Base-by-base conservation (phyloP, 2,113 vertebrate genomes). In the Chaetorhynchus papuensis region DNA sequence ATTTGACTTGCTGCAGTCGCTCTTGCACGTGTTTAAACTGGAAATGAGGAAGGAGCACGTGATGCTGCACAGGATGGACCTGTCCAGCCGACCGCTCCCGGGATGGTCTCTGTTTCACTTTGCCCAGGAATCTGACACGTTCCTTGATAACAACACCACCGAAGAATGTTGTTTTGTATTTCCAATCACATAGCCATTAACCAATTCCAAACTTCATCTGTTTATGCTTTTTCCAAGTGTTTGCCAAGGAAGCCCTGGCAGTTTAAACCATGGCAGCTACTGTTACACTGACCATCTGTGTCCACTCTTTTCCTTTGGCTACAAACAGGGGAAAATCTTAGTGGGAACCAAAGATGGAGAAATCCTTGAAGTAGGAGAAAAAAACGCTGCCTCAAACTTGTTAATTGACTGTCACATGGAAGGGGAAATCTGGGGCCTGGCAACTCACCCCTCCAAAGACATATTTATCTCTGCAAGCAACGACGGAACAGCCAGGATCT, bases 321-420 rank as follows among this genome's bases (percentile, higher is more conserved):
- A 44, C 72, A 83, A 93, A 97, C 76, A 99, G 99, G 99, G 99
- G 15, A 99, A 99, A 93, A 99, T 99, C 94, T 97, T 99, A 94
- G 99, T 99, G 86, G 99, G 99, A 95, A 99, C 99, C 33, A 99
- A 99, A 97, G 99, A 99, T 27, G 99, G 99, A 17, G 99, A 99
- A 98, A 99, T 99, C 94, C 99, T 99, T 52, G 99, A 99, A 97
- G 99, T 99, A 61, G 99, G 99, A 91, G 99, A 99, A 91, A 99
- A 99, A 98, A 99, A 99, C 1, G 99, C 99, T 19, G 99, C 99
- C 79, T 99, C 99, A 64, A 99, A 99, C 97, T 98, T 99, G 54
- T 97, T 99, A 97, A 99, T 99, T 92, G 99, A 99, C 30, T 99
- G 99, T 33, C 99, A 99, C 97, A 99, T 99, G 93, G 98, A 99